Conservation (phyloP, 2,113 vertebrate genomes). For the Eulemur macaco region DNA sequence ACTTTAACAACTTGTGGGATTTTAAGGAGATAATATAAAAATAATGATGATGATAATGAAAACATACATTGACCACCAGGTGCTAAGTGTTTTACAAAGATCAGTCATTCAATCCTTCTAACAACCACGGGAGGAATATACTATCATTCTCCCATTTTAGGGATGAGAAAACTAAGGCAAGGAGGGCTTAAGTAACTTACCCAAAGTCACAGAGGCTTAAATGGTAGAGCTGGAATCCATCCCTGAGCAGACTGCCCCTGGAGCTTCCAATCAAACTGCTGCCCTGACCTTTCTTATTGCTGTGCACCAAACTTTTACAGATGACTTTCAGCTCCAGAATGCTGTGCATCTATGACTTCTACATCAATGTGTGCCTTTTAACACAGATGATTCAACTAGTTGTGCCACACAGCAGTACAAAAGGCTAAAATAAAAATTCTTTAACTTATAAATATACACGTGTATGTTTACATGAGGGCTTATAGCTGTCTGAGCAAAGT, state of each 20-base stretch:
- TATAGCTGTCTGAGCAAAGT: not conserved
- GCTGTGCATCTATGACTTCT: not conserved
- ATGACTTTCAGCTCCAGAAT: not conserved
- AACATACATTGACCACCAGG: not conserved
- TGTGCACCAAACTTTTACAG: not conserved
- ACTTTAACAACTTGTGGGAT: not conserved
- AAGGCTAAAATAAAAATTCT: not conserved
- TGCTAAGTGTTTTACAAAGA: not conserved
- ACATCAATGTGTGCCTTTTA: not conserved
- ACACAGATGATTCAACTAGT: not conserved
- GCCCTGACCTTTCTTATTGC: not conserved
- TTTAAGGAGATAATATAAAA: not conserved
- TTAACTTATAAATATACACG: not conserved
- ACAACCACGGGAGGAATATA: not conserved
- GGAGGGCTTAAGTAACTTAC: not conserved
- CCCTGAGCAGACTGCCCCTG: not conserved
- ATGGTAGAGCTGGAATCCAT: too few relatives aligned
- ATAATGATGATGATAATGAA: not conserved
- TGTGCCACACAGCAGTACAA: accelerated
- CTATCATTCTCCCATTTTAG: not conserved
- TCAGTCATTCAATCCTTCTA: not conserved
- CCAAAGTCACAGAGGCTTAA: not conserved
- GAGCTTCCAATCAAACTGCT: not conserved
- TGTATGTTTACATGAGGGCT: not conserved
- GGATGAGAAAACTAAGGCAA: not conserved